Conservation (phyloP, 2,888 invertebrate species). For the Lasioglossum villosulum region DNA sequence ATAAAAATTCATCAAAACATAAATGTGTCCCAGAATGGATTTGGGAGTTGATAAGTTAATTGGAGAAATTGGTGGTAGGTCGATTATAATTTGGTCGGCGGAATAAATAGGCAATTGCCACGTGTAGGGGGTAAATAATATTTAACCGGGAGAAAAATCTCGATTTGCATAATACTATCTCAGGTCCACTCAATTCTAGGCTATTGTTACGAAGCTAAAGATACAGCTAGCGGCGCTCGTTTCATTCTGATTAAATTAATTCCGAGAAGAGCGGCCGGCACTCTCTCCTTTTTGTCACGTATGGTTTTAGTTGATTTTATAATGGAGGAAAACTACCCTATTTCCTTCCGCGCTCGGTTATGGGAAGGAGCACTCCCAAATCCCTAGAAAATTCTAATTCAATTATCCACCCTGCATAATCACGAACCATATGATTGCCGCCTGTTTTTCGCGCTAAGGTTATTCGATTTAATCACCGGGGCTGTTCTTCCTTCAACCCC, state of each 20-base stretch:
- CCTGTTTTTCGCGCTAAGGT: slow-evolving; percentile 70
- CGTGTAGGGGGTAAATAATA: slow-evolving; percentile 34
- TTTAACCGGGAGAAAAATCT: slow-evolving; percentile 53
- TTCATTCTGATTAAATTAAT: slow-evolving; percentile 76
- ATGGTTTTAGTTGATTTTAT: slow-evolving; percentile 80
- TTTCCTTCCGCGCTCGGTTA: slow-evolving; percentile 67
- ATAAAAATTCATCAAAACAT: no score
- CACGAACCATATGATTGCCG: slow-evolving; percentile 77
- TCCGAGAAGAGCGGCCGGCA: slow-evolving; percentile 61
- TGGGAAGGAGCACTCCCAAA: slow-evolving; percentile 67
- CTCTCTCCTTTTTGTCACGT: slow-evolving; percentile 76
- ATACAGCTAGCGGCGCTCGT: slow-evolving; percentile 68
- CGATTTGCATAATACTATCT: slow-evolving; percentile 66
- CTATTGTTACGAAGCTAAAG: slow-evolving; percentile 69
- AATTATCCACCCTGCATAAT: slow-evolving; percentile 79
- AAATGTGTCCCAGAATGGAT: background rate
- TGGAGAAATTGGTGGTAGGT: background rate
- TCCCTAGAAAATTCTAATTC: slow-evolving; percentile 79
- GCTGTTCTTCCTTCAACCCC: slow-evolving; percentile 26
- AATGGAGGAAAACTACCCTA: slow-evolving; percentile 76
- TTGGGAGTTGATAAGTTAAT: background rate
- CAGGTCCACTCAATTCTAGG: slow-evolving; percentile 61
- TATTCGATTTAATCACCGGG: slow-evolving; percentile 49
- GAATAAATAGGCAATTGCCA: slow-evolving; percentile 36
- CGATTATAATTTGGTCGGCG: background rate